Percentiles rank a stretch among this genome's conserved stretches.
Evolutionary conservation across 2,113 vertebrate genomes (phyloP).

Genomic region (Actinemys pallida): DNA sequence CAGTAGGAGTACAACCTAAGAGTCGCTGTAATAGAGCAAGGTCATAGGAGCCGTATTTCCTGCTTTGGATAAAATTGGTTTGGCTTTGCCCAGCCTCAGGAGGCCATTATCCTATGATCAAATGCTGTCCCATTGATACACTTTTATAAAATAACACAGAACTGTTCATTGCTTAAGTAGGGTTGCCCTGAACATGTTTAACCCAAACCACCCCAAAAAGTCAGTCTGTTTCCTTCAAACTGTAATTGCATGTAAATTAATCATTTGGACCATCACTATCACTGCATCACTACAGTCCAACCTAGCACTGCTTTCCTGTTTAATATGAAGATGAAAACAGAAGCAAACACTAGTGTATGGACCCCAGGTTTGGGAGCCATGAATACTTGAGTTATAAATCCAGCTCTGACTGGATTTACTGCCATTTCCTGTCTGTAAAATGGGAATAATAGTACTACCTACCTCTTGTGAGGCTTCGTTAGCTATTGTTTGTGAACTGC

Average conservation of each 20-base stretch:
- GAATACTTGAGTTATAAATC: accelerated
- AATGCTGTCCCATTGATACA: background rate
- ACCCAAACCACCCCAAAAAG: background rate
- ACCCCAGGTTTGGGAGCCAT: background rate
- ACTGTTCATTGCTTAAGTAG: background rate
- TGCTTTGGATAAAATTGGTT: background rate
- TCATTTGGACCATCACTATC: background rate
- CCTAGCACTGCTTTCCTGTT: accelerated
- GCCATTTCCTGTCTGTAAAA: no score
- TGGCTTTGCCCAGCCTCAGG: background rate
- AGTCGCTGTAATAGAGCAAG: background rate
- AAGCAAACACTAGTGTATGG: background rate
- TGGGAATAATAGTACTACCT: background rate
- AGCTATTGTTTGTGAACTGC: background rate
- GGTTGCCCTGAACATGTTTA: background rate
- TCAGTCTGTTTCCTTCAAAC: no score
- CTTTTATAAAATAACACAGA: background rate
- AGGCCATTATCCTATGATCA: accelerated
- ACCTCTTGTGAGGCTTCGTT: background rate
- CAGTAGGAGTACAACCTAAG: background rate
- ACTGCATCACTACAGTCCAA: background rate
- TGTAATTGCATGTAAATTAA: no score
- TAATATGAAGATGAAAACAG: background rate
- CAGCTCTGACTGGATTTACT: background rate
- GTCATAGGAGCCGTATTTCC: background rate